phyloP scores from a whole-genome alignment of 1,140 invertebrate genomes.

The Rhagoletis pomonella region DNA sequence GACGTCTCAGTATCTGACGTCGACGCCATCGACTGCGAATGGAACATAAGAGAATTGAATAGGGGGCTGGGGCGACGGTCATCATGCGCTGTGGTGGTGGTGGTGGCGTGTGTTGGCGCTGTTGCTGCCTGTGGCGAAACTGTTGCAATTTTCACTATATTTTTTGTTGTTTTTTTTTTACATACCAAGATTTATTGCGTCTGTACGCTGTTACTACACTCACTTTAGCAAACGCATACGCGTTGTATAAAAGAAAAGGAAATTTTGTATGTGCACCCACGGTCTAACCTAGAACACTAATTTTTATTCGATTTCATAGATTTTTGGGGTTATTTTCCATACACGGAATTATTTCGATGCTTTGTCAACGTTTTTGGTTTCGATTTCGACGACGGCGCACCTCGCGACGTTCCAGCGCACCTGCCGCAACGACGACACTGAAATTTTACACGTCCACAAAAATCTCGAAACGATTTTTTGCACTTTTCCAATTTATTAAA shows the following conservation, averaged over 20 bases:
- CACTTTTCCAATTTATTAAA: background rate
- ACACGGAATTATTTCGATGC: slow-evolving; percentile 22
- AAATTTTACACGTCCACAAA: slow-evolving; percentile 39
- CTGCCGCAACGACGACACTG: slow-evolving; percentile 34
- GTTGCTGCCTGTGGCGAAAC: slow-evolving; percentile 50
- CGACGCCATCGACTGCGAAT: background rate
- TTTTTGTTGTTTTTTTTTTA: background rate
- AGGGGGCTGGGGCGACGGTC: background rate
- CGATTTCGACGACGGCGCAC: slow-evolving; percentile 49
- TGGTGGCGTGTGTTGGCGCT: background rate
- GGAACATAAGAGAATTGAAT: background rate
- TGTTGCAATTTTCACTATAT: slow-evolving; percentile 36
- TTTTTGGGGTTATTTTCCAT: slow-evolving; percentile 36
- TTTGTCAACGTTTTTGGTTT: slow-evolving; percentile 48
- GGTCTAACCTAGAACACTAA: background rate
- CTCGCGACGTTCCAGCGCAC: slow-evolving; percentile 42
- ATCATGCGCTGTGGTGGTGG: background rate
- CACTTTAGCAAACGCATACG: background rate
- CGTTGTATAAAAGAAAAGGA: background rate
- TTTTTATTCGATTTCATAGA: background rate
- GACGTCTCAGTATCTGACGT: background rate
- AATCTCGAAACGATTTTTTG: background rate
- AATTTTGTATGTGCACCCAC: background rate
- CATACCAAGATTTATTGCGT: background rate
- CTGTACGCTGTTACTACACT: background rate